phyloP scores from a whole-genome alignment of 2,888 invertebrate genomes.

The Herminia tarsipennalis region DNA sequence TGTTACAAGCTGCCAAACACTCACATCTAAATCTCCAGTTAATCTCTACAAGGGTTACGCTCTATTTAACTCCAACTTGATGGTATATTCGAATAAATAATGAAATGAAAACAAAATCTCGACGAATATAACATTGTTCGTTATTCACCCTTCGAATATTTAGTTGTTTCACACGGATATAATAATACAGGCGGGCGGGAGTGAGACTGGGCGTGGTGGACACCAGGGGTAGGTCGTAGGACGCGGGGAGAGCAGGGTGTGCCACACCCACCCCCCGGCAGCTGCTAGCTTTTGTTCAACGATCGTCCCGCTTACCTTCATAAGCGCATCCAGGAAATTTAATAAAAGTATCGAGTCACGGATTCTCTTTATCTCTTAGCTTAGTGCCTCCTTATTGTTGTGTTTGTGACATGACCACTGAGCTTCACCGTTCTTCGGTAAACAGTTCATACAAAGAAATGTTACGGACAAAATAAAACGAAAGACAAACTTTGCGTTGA shows the following conservation, averaged over 20 bases:
- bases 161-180: slow-evolving; percentile 76
- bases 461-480: too few species aligned
- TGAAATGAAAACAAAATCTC: slow-evolving; percentile 68
- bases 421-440: too few species aligned
- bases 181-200: slow-evolving; percentile 59
- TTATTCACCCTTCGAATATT: slow-evolving; percentile 66
- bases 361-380: slow-evolving; percentile 50
- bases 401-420: slow-evolving; percentile 17
- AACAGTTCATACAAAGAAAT: too few species aligned
- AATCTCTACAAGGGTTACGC: slow-evolving; percentile 67
- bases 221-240: slow-evolving; percentile 34
- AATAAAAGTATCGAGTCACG: slow-evolving; percentile 62
- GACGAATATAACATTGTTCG: slow-evolving; percentile 72
- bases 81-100: slow-evolving; percentile 59
- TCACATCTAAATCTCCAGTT: slow-evolving; percentile 69
- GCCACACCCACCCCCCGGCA: slow-evolving; percentile 71
- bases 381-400: slow-evolving; percentile 19
- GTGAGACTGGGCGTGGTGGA: slow-evolving; percentile 73
- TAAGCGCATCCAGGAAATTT: slow-evolving; percentile 69
- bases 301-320: slow-evolving; percentile 59
- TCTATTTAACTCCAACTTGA: slow-evolving; percentile 74
- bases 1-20: slow-evolving; percentile 53
- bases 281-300: slow-evolving; percentile 66
- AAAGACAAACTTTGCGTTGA: too few species aligned
- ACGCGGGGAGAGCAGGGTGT: slow-evolving; percentile 34